Evolutionary conservation across 2,113 vertebrate genomes (phyloP).

Genomic region (Catharus bicknelli): DNA sequence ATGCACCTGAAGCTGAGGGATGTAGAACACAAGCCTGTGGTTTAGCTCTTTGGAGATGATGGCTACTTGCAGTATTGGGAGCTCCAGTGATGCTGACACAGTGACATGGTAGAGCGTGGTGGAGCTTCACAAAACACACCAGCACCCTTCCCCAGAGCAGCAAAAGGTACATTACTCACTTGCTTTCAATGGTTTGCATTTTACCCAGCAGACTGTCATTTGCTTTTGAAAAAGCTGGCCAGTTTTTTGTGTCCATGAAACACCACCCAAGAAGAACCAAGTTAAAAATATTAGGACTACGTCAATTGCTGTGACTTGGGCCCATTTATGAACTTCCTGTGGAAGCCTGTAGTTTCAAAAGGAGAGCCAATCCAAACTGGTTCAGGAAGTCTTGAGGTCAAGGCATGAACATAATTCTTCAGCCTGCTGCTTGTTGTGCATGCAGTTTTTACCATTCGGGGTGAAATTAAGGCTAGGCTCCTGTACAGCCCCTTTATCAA

Average conservation of each 20-base stretch:
- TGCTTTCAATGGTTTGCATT: not conserved
- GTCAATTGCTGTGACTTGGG: slow-evolving; percentile 58
- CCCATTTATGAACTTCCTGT: slow-evolving; percentile 62
- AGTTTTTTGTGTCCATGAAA: slow-evolving; percentile 1
- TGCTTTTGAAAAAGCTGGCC: not conserved
- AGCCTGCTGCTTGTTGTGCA: slow-evolving; percentile 28
- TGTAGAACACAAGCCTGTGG: not conserved
- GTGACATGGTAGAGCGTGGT: rapidly evolving
- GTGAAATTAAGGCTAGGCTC: not conserved
- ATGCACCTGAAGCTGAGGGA: not conserved
- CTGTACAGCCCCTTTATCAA: not conserved
- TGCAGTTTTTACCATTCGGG: not conserved
- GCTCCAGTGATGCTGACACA: not conserved
- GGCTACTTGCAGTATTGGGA: not conserved
- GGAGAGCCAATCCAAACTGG: slow-evolving; percentile 60
- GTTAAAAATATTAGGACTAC: slow-evolving; percentile 61
- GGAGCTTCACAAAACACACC: not conserved
- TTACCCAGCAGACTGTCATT: not conserved
- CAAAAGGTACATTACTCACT: not conserved
- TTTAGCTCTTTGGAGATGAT: not conserved
- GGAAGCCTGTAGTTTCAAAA: slow-evolving; percentile 40
- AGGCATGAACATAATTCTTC: slow-evolving; percentile 40
- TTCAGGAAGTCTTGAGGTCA: slow-evolving; percentile 63
- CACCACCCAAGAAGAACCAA: not conserved
- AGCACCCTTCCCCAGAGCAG: not conserved